These are phyloP conservation scores for Xanthostigma xanthostigma DNA, from an alignment of 2,888 invertebrate species.

Conservation along the genomic window DNA sequence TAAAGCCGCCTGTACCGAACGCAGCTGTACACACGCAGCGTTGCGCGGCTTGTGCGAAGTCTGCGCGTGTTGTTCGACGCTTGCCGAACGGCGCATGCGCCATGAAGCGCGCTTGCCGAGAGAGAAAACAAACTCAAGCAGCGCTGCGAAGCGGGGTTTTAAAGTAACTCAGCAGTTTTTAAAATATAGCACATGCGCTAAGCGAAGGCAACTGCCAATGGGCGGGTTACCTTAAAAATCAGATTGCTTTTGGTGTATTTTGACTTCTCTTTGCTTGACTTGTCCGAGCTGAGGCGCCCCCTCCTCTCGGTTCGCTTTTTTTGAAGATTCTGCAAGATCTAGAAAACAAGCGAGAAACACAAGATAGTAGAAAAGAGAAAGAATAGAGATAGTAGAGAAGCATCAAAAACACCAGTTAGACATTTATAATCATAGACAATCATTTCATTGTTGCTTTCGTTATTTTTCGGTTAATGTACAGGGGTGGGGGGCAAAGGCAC, in stretches of 20 bases:
- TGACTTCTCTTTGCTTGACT: constrained; percentile 73
- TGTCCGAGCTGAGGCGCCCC: constrained; percentile 91
- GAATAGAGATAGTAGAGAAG: constrained; percentile 2
- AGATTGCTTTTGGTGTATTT: constrained; percentile 93
- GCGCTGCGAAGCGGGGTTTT: too few relatives aligned
- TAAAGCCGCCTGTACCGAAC: too few relatives aligned
- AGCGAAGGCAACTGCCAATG: constrained; percentile 24
- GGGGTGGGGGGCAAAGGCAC: too few relatives aligned
- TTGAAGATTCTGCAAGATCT: constrained; percentile 98
- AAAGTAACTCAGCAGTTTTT: too few relatives aligned
- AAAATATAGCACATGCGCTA: constrained; percentile 16
- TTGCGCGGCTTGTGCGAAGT: too few relatives aligned
- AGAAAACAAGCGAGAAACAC: constrained; percentile 84
- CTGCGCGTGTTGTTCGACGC: too few relatives aligned
- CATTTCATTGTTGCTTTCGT: too few relatives aligned
- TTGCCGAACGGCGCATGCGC: constrained; percentile 30
- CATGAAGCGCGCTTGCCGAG: constrained; percentile 35
- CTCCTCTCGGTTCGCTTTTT: constrained; percentile 96
- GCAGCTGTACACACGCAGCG: too few relatives aligned
- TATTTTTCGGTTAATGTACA: too few relatives aligned
- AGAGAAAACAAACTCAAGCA: too few relatives aligned
- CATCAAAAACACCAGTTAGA: background rate
- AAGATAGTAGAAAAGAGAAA: constrained; percentile 53
- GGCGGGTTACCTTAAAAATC: constrained; percentile 93
- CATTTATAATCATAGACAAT: too few relatives aligned